Base-by-base conservation (phyloP, 2,113 vertebrate genomes). In the Eupsittula cactorum region DNA sequence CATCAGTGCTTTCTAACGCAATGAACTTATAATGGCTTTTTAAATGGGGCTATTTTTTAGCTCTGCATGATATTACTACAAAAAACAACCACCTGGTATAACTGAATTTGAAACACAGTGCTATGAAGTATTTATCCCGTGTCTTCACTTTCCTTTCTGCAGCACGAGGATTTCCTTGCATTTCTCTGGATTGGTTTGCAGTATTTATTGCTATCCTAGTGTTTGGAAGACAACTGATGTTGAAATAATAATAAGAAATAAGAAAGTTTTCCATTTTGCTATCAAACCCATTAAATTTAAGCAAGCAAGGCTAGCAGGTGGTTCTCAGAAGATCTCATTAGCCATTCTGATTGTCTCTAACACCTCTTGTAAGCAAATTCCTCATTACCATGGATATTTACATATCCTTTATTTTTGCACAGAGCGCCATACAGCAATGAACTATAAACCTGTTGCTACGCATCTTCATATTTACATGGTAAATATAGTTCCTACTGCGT, bases 281-380 rank as follows among this genome's bases (percentile, higher is more conserved):
- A 8, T 11, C 27, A 71, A 63, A 52, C 3, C 8, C 10, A 42
- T 71, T 86, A 75, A 21, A 53, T 44, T 82, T 73, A 59, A 79
- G 52, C 2, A 2, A 83, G 33, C 33, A 62, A 23, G 11, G 24
- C n/a, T 37, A 68, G 80, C 52, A 93, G 75, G 82, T 83, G 46
- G 59, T 74, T 90, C 25, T 74, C 29, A 81, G 57, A 91, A 95
- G 60, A 71, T 68, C 41, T 95, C 68, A 90, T 96, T 83, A 88
- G 41, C 35, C 49, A n/a, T 31, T 92, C 73, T 49, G 37, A 86
- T 92, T 82, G 73, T 82, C 53, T 84, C 28, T 73, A 79, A 79
- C 52, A 73, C 39, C 62, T 91, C 69, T 79, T 95, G 69, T 78
- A 93, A 96, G 70, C 20, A 92, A 91, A 91, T 93, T 53, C 65